phyloP scores from a whole-genome alignment of 2,888 invertebrate genomes.

The Xestia xanthographa region DNA sequence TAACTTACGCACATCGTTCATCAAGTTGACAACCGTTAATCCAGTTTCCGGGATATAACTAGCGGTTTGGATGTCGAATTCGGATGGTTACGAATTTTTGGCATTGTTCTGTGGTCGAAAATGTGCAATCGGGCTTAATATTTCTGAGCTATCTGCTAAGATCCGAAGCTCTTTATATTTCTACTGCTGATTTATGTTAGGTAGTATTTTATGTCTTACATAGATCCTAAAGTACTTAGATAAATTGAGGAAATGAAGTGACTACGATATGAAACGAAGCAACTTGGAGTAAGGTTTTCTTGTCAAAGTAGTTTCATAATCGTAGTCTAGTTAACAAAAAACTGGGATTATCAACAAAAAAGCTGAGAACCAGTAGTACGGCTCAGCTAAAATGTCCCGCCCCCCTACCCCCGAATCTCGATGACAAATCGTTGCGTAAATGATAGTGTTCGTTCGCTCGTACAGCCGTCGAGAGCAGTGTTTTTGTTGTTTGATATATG shows the following conservation, averaged over 20 bases:
- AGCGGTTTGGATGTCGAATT: conserved; percentile 61
- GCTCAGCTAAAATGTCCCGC: conserved; percentile 74
- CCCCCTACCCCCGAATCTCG: conserved; percentile 81
- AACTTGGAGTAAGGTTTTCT: not conserved
- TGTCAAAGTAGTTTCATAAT: not conserved
- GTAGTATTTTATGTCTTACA: not conserved
- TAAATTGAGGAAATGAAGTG: not conserved
- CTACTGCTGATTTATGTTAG: not conserved
- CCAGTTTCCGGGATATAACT: conserved; percentile 87
- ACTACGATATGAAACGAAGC: not conserved
- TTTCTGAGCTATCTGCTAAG: not conserved
- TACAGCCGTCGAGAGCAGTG: conserved; percentile 76
- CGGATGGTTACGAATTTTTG: conserved; percentile 39
- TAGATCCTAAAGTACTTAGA: rapidly evolving
- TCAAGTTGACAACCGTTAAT: conserved; percentile 90
- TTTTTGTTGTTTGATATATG: conserved; percentile 89
- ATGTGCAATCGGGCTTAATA: conserved; percentile 7
- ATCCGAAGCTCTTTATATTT: not conserved
- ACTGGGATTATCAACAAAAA: conserved; percentile 9
- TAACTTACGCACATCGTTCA: conserved; percentile 89
- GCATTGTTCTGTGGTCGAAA: conserved; percentile 10
- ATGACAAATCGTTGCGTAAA: conserved; percentile 90
- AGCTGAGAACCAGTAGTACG: conserved; percentile 71
- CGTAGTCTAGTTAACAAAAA: not conserved
- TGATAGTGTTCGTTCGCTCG: conserved; percentile 87